These are phyloP conservation scores for Rotaria macrura DNA, from an alignment of 2,888 invertebrate genomes.

Conservation along the genomic window DNA sequence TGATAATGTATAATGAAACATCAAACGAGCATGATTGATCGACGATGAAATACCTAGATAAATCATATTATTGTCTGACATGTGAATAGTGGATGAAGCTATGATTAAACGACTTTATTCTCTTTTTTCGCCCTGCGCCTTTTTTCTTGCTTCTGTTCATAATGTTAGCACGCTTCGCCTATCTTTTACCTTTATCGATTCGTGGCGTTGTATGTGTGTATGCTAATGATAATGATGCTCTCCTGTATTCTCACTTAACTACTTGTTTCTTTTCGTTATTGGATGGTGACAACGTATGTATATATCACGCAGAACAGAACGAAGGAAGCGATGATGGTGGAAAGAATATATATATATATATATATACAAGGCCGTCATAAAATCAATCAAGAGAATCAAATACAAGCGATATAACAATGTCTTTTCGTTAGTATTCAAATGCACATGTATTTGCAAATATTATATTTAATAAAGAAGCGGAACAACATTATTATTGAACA, in stretches of 20 bases:
- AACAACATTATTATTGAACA: not conserved
- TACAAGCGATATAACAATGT: not conserved
- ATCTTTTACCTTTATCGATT: conserved; percentile 5
- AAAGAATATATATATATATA: too few species aligned
- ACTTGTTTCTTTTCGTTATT: not conserved
- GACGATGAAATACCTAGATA: not conserved
- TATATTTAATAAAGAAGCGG: not conserved
- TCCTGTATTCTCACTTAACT: not conserved
- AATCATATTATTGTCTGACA: not conserved
- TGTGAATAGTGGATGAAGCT: not conserved
- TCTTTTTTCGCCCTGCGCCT: not conserved
- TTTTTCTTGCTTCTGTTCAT: not conserved
- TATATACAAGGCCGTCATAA: not conserved
- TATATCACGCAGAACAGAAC: not conserved
- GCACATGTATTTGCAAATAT: not conserved
- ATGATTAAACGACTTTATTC: not conserved
- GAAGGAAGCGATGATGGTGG: not conserved
- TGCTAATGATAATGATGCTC: not conserved
- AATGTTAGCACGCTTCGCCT: not conserved
- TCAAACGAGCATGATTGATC: not conserved
- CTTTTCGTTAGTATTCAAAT: not conserved
- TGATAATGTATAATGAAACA: not conserved
- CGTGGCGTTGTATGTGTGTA: not conserved
- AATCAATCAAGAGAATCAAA: conserved; percentile 12
- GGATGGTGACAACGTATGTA: not conserved